Conservation (phyloP, 1,140 invertebrate genomes). For the Hyles euphorbiae region DNA sequence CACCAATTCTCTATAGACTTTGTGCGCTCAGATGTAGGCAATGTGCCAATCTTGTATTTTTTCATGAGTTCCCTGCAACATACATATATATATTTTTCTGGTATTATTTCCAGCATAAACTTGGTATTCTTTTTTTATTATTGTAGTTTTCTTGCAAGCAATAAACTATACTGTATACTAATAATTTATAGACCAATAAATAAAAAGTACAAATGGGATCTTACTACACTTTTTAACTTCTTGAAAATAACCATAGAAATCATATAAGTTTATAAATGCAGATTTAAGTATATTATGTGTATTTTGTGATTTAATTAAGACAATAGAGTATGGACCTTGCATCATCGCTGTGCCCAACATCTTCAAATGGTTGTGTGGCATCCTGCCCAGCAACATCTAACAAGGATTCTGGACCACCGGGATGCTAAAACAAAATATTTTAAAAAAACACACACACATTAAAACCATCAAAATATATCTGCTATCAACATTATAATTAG, state of each 20-base stretch:
- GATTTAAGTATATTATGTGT: too few relatives aligned
- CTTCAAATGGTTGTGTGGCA: conserved; percentile 87
- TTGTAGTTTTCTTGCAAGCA: neutral
- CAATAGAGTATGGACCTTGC: conserved; percentile 75
- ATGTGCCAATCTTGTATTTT: conserved; percentile 90
- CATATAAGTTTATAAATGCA: too few relatives aligned
- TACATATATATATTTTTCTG: neutral
- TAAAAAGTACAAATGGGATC: neutral
- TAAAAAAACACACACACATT: neutral
- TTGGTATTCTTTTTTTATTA: neutral
- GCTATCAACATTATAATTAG: neutral
- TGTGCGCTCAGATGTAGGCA: conserved; percentile 47
- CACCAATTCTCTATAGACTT: conserved; percentile 16
- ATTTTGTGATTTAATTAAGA: too few relatives aligned
- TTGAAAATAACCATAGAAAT: too few relatives aligned
- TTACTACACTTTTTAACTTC: too few relatives aligned
- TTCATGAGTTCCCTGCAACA: conserved; percentile 86
- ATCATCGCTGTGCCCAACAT: conserved; percentile 91
- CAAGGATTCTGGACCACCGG: conserved; percentile 89
- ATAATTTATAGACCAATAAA: neutral
- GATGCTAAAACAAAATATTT: conserved; percentile 78
- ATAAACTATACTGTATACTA: neutral
- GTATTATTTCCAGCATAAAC: too few relatives aligned
- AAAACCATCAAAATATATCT: neutral
- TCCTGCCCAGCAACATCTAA: conserved; percentile 86